Conservation (phyloP, 2,888 invertebrate genomes). For the Axea sp. region DNA sequence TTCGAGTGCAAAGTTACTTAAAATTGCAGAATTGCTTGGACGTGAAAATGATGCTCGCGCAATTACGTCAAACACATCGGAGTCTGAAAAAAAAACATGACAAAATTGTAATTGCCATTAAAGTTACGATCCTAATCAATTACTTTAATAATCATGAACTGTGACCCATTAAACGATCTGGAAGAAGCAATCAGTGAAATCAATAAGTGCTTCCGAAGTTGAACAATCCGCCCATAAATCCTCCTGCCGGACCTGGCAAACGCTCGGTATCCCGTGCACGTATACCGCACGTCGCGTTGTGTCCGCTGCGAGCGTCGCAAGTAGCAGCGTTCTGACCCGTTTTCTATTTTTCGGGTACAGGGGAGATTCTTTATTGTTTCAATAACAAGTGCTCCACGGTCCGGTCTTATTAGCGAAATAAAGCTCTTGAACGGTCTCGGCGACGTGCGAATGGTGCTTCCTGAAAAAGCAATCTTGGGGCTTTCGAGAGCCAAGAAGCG, state of each 20-base stretch:
- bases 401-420: constrained; percentile 80
- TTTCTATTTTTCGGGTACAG: constrained; percentile 71
- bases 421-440: constrained; percentile 77
- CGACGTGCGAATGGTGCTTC: constrained; percentile 54
- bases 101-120: too few relatives aligned
- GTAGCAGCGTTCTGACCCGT: constrained; percentile 65
- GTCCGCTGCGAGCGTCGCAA: constrained; percentile 48
- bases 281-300: constrained; percentile 64
- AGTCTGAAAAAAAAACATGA: too few relatives aligned
- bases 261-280: constrained; percentile 75
- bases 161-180: too few relatives aligned
- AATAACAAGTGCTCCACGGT: constrained; percentile 77
- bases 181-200: constrained; percentile 25
- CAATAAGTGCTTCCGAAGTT: constrained; percentile 26
- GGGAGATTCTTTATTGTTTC: constrained; percentile 79
- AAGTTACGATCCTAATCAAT: too few relatives aligned
- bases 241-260: constrained; percentile 66
- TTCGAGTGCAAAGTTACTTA: too few relatives aligned
- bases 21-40: too few relatives aligned
- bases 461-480: constrained; percentile 49
- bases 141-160: too few relatives aligned
- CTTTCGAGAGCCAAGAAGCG: constrained; percentile 41
- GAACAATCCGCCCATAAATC: constrained; percentile 19
- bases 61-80: too few relatives aligned
- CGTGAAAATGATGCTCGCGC: too few relatives aligned